These are phyloP conservation scores for Brachionus asplanchnoidis DNA, from an alignment of 1,140 invertebrate genomes.

Conservation along the genomic window DNA sequence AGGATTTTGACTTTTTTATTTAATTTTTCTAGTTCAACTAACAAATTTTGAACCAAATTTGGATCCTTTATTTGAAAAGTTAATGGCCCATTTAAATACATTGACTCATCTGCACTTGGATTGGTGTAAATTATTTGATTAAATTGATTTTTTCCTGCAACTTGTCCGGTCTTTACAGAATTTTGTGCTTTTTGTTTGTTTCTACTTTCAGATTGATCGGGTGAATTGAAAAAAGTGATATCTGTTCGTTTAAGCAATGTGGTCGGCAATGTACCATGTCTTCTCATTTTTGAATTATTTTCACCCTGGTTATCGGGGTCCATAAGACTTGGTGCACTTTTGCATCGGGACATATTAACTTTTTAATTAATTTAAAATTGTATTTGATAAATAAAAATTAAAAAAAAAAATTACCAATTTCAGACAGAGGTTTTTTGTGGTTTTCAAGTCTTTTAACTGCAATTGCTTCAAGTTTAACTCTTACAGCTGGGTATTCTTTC, in stretches of 20 bases:
- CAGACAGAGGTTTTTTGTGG: slow-evolving; percentile 82
- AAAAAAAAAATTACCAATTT: slow-evolving; percentile 67
- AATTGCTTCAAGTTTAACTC: slow-evolving; percentile 90
- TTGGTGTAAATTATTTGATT: not conserved
- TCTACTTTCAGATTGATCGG: not conserved
- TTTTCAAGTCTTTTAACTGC: slow-evolving; percentile 92
- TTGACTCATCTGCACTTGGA: not conserved
- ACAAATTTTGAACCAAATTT: not conserved
- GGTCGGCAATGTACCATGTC: slow-evolving; percentile 25
- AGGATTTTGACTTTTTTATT: not conserved
- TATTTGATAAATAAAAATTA: not conserved
- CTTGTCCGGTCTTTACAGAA: not conserved
- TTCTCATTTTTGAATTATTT: not conserved
- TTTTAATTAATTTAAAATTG: not conserved
- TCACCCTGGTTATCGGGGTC: slow-evolving; percentile 65
- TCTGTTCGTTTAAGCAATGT: slow-evolving; percentile 19
- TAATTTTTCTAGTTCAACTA: not conserved
- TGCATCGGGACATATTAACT: slow-evolving; percentile 87
- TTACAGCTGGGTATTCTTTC: slow-evolving; percentile 92
- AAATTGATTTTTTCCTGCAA: not conserved
- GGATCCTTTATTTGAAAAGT: not conserved
- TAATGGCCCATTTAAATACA: not conserved
- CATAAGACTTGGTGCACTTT: slow-evolving; percentile 86
- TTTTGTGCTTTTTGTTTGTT: no score
- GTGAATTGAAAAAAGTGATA: not conserved